These are phyloP conservation scores for Hyppa rectilinea DNA, from an alignment of 2,888 invertebrate species.

Conservation along the genomic window DNA sequence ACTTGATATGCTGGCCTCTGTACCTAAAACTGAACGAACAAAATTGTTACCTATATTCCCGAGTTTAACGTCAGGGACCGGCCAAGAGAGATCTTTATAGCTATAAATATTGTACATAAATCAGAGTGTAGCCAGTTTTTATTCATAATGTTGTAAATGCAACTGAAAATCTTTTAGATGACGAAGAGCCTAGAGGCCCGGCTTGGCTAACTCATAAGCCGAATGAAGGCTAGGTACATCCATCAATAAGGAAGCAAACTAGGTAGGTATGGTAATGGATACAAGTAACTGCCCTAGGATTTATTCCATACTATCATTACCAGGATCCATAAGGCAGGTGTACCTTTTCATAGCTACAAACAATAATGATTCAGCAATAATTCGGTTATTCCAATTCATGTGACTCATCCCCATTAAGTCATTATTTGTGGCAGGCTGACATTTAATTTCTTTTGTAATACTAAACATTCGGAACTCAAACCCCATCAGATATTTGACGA, in stretches of 20 bases:
- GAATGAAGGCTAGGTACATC: not conserved
- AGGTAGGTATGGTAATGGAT: not conserved
- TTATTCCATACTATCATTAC: not conserved
- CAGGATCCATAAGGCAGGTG: not conserved
- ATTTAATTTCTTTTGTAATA: constrained; percentile 28
- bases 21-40: no score
- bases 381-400: constrained; percentile 9
- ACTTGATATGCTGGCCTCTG: no score
- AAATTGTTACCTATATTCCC: not conserved
- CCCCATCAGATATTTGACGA: constrained; percentile 44
- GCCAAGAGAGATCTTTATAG: not conserved
- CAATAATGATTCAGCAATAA: constrained; percentile 31
- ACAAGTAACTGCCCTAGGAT: not conserved
- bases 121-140: not conserved
- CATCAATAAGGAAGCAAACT: not conserved
- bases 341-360: not conserved
- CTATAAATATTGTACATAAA: not conserved
- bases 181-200: no score
- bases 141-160: not conserved
- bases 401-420: constrained; percentile 47
- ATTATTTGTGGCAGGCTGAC: constrained; percentile 23
- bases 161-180: not conserved
- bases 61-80: not conserved
- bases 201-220: not conserved
- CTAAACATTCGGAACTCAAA: constrained; percentile 26